Percentiles rank a stretch among this genome's conserved stretches.
Conservation (phyloP, 1,140 invertebrate species). For the Centruroides sculpturatus region DNA sequence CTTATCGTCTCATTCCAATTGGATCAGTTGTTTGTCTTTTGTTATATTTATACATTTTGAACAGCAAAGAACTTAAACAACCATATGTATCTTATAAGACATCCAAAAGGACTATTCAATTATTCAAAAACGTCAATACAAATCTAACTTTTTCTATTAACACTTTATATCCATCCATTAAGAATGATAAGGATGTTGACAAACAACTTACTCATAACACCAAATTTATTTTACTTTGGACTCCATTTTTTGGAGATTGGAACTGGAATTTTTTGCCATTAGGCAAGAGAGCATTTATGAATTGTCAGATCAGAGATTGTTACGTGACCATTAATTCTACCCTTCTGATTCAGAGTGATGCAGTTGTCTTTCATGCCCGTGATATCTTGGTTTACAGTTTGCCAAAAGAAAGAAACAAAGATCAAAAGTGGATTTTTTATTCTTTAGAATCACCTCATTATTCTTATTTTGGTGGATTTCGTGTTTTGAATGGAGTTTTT, state of each 20-base stretch:
- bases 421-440: constrained; percentile 44
- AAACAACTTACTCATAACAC: neutral
- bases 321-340: neutral
- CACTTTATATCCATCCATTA: neutral
- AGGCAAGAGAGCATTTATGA: neutral
- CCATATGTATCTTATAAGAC: too few species aligned
- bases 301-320: neutral
- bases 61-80: too few species aligned
- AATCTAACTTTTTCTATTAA: too few species aligned
- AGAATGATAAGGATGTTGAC: neutral
- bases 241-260: constrained; percentile 1
- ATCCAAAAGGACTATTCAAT: too few species aligned
- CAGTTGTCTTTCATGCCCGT: constrained; percentile 5
- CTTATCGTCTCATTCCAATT: too few species aligned
- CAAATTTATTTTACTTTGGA: constrained; percentile 5
- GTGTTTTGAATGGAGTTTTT: constrained; percentile 20
- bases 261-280: neutral
- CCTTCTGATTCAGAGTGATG: constrained; percentile 3
- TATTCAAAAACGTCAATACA: too few species aligned
- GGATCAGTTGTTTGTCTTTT: too few species aligned
- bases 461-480: constrained; percentile 1
- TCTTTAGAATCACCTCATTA: constrained; percentile 39
- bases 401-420: constrained; percentile 23
- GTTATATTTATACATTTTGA: too few species aligned
- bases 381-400: constrained; percentile 6